Percentiles rank a stretch among this genome's conserved stretches.
Conservation (phyloP, 2,797 vertebrate species). For the Lepidocolaptes lacrymiger region DNA sequence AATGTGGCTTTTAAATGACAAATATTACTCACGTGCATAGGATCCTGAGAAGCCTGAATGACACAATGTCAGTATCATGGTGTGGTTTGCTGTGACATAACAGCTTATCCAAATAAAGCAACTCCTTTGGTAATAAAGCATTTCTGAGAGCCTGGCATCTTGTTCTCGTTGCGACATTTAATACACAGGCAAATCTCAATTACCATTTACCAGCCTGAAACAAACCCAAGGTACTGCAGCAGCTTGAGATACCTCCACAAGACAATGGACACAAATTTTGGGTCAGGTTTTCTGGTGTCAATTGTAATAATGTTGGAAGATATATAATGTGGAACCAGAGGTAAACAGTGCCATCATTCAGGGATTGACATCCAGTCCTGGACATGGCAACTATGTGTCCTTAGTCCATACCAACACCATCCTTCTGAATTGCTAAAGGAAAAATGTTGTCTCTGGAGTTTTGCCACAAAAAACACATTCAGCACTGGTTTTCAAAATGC, state of each 20-base stretch:
- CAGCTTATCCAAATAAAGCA: background rate
- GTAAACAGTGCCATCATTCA: background rate
- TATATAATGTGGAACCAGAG: background rate
- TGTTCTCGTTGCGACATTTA: background rate
- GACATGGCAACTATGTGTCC: rapidly evolving
- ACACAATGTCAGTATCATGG: rapidly evolving
- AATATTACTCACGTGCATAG: background rate
- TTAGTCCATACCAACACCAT: background rate
- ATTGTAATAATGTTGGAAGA: background rate
- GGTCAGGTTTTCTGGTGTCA: background rate
- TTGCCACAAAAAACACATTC: background rate
- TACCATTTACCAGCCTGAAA: background rate
- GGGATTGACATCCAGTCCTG: background rate
- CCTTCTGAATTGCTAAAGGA: background rate
- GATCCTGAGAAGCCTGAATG: background rate
- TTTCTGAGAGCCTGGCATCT: background rate
- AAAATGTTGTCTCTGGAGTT: background rate
- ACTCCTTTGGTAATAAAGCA: background rate
- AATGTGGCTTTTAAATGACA: background rate
- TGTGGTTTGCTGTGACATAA: background rate
- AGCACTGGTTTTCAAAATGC: background rate
- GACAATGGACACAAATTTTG: background rate
- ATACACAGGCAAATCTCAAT: background rate
- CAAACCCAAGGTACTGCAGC: background rate
- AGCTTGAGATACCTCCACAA: background rate